Percentiles rank a stretch among this genome's conserved stretches.
Conservation (phyloP, 2,113 vertebrate genomes). For the Epinephelus cyanopodus region DNA sequence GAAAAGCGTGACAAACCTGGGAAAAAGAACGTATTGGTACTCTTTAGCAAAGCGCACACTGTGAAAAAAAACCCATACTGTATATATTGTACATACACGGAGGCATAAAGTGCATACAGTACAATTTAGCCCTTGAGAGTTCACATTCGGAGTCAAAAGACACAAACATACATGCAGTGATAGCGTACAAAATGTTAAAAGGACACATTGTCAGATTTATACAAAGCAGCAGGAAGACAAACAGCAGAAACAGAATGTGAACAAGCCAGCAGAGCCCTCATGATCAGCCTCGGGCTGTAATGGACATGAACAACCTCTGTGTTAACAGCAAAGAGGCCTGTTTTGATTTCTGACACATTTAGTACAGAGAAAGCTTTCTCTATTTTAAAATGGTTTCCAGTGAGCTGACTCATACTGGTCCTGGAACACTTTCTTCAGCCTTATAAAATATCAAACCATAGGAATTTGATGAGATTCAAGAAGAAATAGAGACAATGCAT, state of each 20-base stretch:
- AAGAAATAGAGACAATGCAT: slow-evolving; percentile 8
- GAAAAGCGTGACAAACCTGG: too few species aligned
- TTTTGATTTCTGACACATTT: slow-evolving; percentile 57
- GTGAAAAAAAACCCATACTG: not conserved
- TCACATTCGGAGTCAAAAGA: not conserved
- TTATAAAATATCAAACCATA: slow-evolving; percentile 5
- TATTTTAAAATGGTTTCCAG: slow-evolving; percentile 50
- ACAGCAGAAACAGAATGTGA: slow-evolving; percentile 46
- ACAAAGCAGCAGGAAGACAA: slow-evolving; percentile 43
- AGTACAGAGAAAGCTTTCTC: slow-evolving; percentile 28
- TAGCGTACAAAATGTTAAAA: slow-evolving; percentile 37
- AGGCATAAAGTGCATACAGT: not conserved
- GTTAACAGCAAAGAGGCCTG: slow-evolving; percentile 53
- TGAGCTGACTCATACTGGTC: slow-evolving; percentile 46
- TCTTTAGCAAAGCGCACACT: not conserved
- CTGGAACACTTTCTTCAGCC: slow-evolving; percentile 7
- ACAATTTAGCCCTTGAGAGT: not conserved
- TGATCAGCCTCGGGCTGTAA: slow-evolving; percentile 66
- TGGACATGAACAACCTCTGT: slow-evolving; percentile 68
- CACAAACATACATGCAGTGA: slow-evolving; percentile 14
- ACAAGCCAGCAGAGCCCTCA: slow-evolving; percentile 48
- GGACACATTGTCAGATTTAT: slow-evolving; percentile 43
- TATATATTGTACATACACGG: not conserved
- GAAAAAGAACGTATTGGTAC: too few species aligned
- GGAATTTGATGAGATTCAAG: slow-evolving; percentile 24